A percentile compares a stretch with the other conserved stretches of the same genome.
Conservation (phyloP, 2,113 vertebrate genomes). For the Brachyhypopomus occidentalis region DNA sequence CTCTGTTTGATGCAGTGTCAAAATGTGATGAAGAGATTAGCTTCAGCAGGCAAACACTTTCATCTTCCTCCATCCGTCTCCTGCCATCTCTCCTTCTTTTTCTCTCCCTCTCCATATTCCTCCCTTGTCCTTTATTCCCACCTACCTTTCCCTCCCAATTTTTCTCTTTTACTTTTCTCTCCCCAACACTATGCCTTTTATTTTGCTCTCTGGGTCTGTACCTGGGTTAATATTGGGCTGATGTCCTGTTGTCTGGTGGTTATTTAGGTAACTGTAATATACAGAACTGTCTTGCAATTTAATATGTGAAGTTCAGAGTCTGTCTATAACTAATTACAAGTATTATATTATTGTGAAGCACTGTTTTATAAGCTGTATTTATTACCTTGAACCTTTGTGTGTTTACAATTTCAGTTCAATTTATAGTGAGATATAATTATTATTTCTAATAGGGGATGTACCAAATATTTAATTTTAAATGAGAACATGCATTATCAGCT, state of each 20-base stretch:
- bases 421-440: too few relatives aligned
- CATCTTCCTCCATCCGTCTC: slow-evolving; percentile 37
- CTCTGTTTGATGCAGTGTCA: slow-evolving; percentile 48
- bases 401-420: too few relatives aligned
- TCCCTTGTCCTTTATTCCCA: neutral
- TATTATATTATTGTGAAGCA: neutral
- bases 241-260: neutral
- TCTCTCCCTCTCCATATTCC: neutral
- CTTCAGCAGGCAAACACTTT: slow-evolving; percentile 37
- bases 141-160: neutral
- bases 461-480: neutral
- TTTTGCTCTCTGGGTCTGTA: neutral
- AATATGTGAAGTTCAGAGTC: neutral
- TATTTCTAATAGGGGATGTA: too few relatives aligned
- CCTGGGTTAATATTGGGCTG: neutral
- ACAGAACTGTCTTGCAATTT: neutral
- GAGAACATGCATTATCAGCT: neutral
- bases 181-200: neutral
- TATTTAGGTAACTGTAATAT: neutral
- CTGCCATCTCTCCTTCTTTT: slow-evolving; percentile 27
- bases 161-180: neutral
- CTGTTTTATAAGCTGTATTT: slow-evolving; percentile 2
- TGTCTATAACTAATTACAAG: neutral
- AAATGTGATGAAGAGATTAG: slow-evolving; percentile 46
- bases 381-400: neutral